Evolutionary conservation across 1,140 invertebrate species (phyloP), one percentile per base, ranked within the genome.

Genomic region (Nixonia krombeini): DNA sequence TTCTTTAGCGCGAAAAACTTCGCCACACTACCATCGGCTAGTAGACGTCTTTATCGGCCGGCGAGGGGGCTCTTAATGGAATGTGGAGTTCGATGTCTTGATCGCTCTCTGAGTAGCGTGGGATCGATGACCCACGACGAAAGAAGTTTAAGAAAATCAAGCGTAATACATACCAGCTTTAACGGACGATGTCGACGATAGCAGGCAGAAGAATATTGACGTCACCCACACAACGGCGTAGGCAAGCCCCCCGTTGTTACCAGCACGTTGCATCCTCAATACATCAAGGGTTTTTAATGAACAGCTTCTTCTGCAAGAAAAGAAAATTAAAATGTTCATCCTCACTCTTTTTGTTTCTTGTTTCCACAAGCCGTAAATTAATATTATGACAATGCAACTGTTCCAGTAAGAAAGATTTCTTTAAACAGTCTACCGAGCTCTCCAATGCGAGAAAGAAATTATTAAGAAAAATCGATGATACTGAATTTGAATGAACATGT

Each of bases 261-360:
- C 53, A 65, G 45, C 65, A 57, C 70, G 61, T 51, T 55, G 61
- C 70, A 69, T 72, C 70, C 61, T 72, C 70, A 72, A 68, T 59
- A 62, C 70, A 72, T 72, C 65, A 68, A 72, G 65, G 57, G 57
- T 49, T 65, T 72, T 72, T 71, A 69, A 71, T 73, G 69, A 67
- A 59, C 67, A 66, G 65, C 67, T 67, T 70, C 62, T 62, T 47
- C 66, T 69, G 61, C 26, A 72, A 75, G 65, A 69, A 72, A 62
- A 47, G 16, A 65, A 17, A 61, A 57, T 53, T 46, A 56, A 41
- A 59, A 55, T 49, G 63, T 73, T 70, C n/a, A n/a, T n/a, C n/a
- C n/a, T n/a, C n/a, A n/a, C n/a, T n/a, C n/a, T n/a, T n/a, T n/a
- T n/a, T n/a, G n/a, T n/a, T n/a, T n/a, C n/a, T n/a, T n/a, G n/a